Evolutionary conservation across 2,113 vertebrate species (phyloP), one percentile per base, ranked within the genome.

Genomic region (Rynchops niger): DNA sequence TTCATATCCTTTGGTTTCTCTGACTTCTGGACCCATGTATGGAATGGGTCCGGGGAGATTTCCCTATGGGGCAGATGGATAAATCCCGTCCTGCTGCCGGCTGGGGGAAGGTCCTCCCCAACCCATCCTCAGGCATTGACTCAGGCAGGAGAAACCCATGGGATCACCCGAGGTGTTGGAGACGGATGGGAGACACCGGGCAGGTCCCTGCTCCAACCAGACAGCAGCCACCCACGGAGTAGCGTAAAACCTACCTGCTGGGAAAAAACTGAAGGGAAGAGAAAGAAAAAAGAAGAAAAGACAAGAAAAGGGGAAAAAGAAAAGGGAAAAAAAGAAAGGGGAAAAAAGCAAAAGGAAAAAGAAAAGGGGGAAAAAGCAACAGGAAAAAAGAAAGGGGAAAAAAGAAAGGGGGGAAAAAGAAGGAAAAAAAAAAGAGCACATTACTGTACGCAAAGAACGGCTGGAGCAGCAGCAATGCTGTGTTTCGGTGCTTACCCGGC

Each of bases 371-470:
- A 6, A 30, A 15, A 45, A 27, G 4, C 15, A 52, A 15, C 4
- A 8, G 50, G 19, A 15, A 6, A 23, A 5, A 78, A 11, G 23
- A 12, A 15, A 50, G 9, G 4, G 16, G 17, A 19, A 15, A 11
- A 6, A 7, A 53, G 13, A 42, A 9, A 21, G 2, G 6, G 34
- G 17, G 4, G 6, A 9, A 6, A 11, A 32, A 18, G 12, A 9
- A 13, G 29, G 14, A 2, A 13, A 29, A 67, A 49, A 5, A 23
- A 26, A 22, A 13, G 2, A 34, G 32, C 5, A 13, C n/a, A 15
- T 7, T 11, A 3, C 17, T 0, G 5, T 10, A 19, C 34, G 62
- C 23, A 27, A 32, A 61, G 70, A 34, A 15, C 26, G 0, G 5
- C 30, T 43, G 77, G 43, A 22, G 77, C 8, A 2, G 65, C 49